phyloP scores from a whole-genome alignment of 2,113 vertebrate genomes.

The Bos taurus region DNA sequence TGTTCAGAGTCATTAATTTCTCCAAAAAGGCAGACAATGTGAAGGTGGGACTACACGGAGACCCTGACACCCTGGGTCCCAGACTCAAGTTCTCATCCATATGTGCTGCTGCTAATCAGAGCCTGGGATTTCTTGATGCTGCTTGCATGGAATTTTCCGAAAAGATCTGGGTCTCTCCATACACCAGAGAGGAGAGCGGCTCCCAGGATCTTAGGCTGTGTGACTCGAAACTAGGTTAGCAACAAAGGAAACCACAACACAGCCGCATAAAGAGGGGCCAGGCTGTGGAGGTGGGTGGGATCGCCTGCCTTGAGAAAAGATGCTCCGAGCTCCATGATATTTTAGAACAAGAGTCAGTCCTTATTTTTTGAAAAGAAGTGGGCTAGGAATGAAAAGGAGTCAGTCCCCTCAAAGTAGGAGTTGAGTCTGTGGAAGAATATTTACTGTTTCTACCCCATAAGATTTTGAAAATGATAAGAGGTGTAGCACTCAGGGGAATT shows the following conservation, averaged over 20 bases:
- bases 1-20: not conserved
- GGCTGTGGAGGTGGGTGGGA: not conserved
- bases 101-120: not conserved
- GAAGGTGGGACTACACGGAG: not conserved
- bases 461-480: not conserved
- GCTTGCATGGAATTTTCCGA: not conserved
- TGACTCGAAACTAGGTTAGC: not conserved
- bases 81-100: not conserved
- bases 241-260: not conserved
- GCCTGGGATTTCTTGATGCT: not conserved
- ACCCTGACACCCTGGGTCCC: not conserved
- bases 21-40: not conserved
- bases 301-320: not conserved
- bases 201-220: not conserved
- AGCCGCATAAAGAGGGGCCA: not conserved
- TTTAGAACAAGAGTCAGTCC: not conserved
- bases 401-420: not conserved
- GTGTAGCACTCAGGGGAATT: not conserved
- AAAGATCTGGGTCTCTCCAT: not conserved
- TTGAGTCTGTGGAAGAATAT: not conserved
- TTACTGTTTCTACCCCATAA: not conserved
- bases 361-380: not conserved
- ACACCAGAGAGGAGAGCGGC: not conserved
- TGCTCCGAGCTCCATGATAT: not conserved
- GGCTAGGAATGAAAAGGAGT: not conserved